Conservation (phyloP, 1,140 invertebrate genomes). For the Bombyx mori region ASM3026992v2 NC_085119.1:12452001-12452500, state of each 20-base stretch:
- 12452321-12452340: slow-evolving; percentile 21
- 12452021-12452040: slow-evolving; percentile 30
- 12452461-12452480: too few relatives aligned
- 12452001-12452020: slow-evolving; percentile 31
- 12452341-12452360: slow-evolving; percentile 11
- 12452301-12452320: slow-evolving; percentile 7
- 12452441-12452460: too few relatives aligned
- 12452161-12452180: slow-evolving; percentile 63
- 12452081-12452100: slow-evolving; percentile 63
- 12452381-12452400: too few relatives aligned
- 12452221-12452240: slow-evolving; percentile 58
- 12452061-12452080: slow-evolving; percentile 32
- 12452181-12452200: slow-evolving; percentile 63
- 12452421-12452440: too few relatives aligned
- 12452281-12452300: slow-evolving; percentile 7
- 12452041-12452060: slow-evolving; percentile 22
- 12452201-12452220: slow-evolving; percentile 69
- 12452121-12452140: slow-evolving; percentile 45
- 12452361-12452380: too few relatives aligned
- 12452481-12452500: too few relatives aligned
- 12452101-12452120: slow-evolving; percentile 51
- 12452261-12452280: slow-evolving; percentile 23
- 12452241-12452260: slow-evolving; percentile 46
- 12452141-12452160: slow-evolving; percentile 62
- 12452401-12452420: too few relatives aligned